Conservation (phyloP, 1,140 invertebrate species). For the Micrasema minimum region DNA sequence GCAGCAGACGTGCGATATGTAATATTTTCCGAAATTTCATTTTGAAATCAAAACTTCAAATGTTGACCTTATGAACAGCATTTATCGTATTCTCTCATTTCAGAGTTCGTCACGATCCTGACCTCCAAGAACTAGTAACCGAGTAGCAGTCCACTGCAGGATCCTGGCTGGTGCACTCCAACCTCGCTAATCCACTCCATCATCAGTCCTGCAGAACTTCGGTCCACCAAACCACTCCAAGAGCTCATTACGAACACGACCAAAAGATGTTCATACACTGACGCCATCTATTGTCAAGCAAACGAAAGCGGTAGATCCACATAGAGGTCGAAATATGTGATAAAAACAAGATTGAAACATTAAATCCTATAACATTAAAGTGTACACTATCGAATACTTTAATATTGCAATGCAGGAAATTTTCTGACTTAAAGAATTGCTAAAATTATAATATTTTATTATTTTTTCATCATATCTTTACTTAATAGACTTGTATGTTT, state of each 20-base stretch:
- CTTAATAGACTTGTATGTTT: no score
- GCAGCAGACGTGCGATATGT: no score
- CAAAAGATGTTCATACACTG: conserved; percentile 37
- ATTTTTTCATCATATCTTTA: no score
- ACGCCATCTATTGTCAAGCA: conserved; percentile 24
- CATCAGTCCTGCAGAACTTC: not conserved
- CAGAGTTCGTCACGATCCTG: conserved; percentile 68
- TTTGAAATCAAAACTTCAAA: no score
- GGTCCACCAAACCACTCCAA: conserved; percentile 22
- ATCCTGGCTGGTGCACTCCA: no score
- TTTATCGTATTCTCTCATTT: conserved; percentile 47
- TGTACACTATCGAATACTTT: not conserved
- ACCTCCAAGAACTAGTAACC: conserved; percentile 66
- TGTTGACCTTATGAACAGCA: no score
- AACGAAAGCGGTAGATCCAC: conserved; percentile 20
- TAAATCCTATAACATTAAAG: conserved; percentile 7
- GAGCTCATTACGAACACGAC: conserved; percentile 18
- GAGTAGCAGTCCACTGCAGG: conserved; percentile 7
- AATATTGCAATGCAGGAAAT: no score
- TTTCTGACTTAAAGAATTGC: no score
- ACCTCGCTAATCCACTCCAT: not conserved
- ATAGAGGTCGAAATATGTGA: conserved; percentile 27
- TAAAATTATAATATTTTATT: no score
- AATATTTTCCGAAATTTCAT: no score
- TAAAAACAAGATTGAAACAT: conserved; percentile 30